Conservation (phyloP, 2,113 vertebrate species). For the Macheiramphus alcinus region DNA sequence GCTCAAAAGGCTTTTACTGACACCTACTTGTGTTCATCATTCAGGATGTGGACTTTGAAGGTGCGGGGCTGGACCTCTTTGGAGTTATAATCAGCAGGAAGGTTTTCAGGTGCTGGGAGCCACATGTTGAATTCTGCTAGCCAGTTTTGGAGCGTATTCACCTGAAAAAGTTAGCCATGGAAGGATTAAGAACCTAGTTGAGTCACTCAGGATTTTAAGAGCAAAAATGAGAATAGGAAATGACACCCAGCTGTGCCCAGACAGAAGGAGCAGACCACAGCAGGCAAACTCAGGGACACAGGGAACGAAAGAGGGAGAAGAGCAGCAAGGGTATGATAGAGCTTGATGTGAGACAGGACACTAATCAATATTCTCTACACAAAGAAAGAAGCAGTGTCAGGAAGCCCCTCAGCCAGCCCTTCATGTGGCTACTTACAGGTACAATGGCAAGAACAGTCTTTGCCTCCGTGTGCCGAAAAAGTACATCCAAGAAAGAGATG, state of each 20-base stretch:
- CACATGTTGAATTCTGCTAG: slow-evolving; percentile 96
- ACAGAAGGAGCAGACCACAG: neutral
- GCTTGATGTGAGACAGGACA: neutral
- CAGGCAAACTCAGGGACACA: neutral
- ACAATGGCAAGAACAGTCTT: slow-evolving; percentile 96
- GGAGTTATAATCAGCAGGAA: slow-evolving; percentile 84
- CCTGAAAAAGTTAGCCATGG: slow-evolving; percentile 72
- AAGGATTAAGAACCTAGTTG: neutral
- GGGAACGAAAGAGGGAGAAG: neutral
- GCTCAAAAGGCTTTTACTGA: neutral
- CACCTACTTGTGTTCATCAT: slow-evolving; percentile 96
- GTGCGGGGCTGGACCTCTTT: slow-evolving; percentile 79
- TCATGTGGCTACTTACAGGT: slow-evolving; percentile 81
- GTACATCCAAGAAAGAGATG: slow-evolving; percentile 95
- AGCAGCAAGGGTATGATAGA: neutral
- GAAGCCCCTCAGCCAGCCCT: neutral
- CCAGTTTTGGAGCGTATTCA: slow-evolving; percentile 99
- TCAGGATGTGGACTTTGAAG: slow-evolving; percentile 95
- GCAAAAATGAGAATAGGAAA: neutral
- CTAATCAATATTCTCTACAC: neutral
- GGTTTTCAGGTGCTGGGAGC: slow-evolving; percentile 88
- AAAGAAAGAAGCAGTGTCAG: neutral
- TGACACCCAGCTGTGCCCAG: neutral
- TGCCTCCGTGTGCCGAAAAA: slow-evolving; percentile 91
- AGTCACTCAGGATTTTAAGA: neutral